Percentiles rank a stretch among this genome's conserved stretches.
phyloP scores from a whole-genome alignment of 2,888 invertebrate species.

The Agrypnus murinus region DNA sequence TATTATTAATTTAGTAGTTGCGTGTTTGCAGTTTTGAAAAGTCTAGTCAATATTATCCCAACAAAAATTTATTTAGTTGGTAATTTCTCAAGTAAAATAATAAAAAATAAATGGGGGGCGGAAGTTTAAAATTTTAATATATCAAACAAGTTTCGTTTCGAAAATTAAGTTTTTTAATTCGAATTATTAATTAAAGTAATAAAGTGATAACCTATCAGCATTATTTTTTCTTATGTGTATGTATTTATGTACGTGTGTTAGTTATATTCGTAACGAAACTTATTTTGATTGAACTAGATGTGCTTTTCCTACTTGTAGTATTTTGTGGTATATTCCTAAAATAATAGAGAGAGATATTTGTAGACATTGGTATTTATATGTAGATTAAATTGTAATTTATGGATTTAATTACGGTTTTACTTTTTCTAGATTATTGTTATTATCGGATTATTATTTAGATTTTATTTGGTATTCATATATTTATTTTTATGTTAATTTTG shows the following conservation, averaged over 20 bases:
- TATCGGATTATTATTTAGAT: slow-evolving; percentile 33
- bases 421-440: slow-evolving; percentile 38
- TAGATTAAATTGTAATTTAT: slow-evolving; percentile 34
- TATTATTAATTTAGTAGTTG: slow-evolving; percentile 48
- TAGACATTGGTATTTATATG: slow-evolving; percentile 37
- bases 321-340: slow-evolving; percentile 12
- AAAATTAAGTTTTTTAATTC: slow-evolving; percentile 15
- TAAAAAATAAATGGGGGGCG: slow-evolving; percentile 4
- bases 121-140: slow-evolving; percentile 11
- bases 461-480: slow-evolving; percentile 42
- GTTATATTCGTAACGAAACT: slow-evolving; percentile 2
- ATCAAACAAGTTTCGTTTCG: slow-evolving; percentile 3
- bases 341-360: slow-evolving; percentile 13
- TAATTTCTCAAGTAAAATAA: slow-evolving; percentile 34
- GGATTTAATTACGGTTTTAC: slow-evolving; percentile 35
- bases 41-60: slow-evolving; percentile 69
- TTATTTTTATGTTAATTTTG: slow-evolving; percentile 46
- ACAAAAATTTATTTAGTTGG: slow-evolving; percentile 57
- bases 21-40: slow-evolving; percentile 45
- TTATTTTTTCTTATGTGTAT: background rate
- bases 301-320: slow-evolving; percentile 30
- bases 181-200: background rate
- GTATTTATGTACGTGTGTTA: background rate
- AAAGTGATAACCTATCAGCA: background rate
- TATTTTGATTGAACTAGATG: slow-evolving; percentile 12